Base-by-base conservation (phyloP, 2,797 vertebrate genomes). In the Manis pentadactyla region DNA sequence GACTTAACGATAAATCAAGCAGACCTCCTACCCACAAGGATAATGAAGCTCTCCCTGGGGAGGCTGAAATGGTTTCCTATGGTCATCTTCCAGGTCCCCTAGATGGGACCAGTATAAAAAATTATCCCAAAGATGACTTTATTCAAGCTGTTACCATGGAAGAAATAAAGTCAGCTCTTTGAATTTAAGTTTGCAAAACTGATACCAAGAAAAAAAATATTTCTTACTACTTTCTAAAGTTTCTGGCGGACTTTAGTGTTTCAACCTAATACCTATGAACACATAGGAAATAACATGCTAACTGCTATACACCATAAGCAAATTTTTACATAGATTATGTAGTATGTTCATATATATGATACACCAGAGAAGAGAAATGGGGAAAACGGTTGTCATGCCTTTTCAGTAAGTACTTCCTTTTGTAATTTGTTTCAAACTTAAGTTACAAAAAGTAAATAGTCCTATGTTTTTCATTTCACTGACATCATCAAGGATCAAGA, bases 1-100 rank as follows among this genome's bases (percentile, higher is more conserved):
- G 97, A 95, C 84, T 97, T 93, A 94, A 91, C 79, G 95, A 89
- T 95, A 97, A 96, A 87, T 94, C 95, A 75, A 87, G 82, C 42
- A 7, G 90, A 81, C 19, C 66, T 37, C 8, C 64, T 94, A 87
- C 31, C 92, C 95, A 74, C 85, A 66, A 17, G 87, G 97, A 81
- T 53, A 93, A 39, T 21, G 74, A 77, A 46, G 71, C 79, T 84
- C 51, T 91, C 92, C 64, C 87, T 5, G 63, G 92, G 83, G 84
- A 87, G 84, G 77, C 46, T 0, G 27, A 77, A 71, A 64, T 27
- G 4, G 46, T 46, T 46, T 46, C 1, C 42, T 25, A 7, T 42
- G 74, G 68, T 59, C 84, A 39, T 25, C 81, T 66, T 89, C 94
- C 93, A 96, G 89, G 73, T 74, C 61, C 66, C 89, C 94, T 31